phyloP scores from a whole-genome alignment of 2,113 vertebrate genomes.

The Plecotus auritus region DNA sequence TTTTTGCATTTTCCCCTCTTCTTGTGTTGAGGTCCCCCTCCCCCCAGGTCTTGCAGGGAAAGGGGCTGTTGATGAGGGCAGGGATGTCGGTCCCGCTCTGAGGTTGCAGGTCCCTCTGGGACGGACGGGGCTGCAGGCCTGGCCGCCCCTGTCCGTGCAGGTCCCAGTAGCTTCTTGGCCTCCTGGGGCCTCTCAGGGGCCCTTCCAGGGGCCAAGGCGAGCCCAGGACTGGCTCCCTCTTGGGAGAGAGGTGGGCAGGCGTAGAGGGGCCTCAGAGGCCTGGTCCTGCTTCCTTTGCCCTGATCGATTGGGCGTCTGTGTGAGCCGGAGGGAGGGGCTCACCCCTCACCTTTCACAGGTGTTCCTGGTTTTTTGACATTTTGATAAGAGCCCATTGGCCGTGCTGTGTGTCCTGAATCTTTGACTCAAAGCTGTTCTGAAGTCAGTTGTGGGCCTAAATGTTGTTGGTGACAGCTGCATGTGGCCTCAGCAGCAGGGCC shows the following conservation, averaged over 20 bases:
- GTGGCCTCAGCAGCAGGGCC: constrained; percentile 27
- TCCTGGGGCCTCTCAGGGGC: background rate
- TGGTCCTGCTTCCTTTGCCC: background rate
- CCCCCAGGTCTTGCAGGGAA: background rate
- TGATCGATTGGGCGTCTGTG: background rate
- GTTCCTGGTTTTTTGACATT: constrained; percentile 68
- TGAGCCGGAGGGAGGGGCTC: background rate
- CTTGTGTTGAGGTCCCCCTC: background rate
- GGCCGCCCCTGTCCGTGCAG: fast-evolving
- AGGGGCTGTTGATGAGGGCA: background rate
- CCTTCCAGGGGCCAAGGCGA: background rate
- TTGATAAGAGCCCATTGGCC: constrained; percentile 58
- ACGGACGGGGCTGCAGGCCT: background rate
- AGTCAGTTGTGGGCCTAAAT: constrained; percentile 56
- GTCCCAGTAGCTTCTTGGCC: fast-evolving
- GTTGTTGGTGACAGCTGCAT: constrained; percentile 62
- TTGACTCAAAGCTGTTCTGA: constrained; percentile 68
- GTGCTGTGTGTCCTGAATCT: constrained; percentile 49
- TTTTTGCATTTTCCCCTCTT: background rate
- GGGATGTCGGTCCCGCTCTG: background rate
- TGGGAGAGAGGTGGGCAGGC: background rate
- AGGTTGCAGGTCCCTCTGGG: background rate
- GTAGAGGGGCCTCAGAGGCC: fast-evolving
- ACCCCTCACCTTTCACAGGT: constrained; percentile 48
- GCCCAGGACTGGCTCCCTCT: background rate